phyloP scores from a whole-genome alignment of 2,113 vertebrate species.

The Pelodiscus sinensis region DNA sequence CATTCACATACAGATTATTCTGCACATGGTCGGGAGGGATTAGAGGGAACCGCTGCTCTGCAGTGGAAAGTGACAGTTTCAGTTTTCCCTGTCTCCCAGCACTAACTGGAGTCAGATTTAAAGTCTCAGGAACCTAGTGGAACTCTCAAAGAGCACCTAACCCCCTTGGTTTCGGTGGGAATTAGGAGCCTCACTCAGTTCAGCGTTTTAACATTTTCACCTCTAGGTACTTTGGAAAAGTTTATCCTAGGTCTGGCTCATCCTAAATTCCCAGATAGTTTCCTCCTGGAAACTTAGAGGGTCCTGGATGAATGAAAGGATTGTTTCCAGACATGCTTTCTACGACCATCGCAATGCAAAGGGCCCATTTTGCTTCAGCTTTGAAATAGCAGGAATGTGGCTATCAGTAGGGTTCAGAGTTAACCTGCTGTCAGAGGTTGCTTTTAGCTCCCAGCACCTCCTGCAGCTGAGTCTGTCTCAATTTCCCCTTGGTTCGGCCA shows the following conservation, averaged over 20 bases:
- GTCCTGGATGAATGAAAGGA: background rate
- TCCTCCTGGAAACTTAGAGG: background rate
- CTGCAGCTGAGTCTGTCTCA: background rate
- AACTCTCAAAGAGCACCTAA: background rate
- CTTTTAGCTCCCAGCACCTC: background rate
- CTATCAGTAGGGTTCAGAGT: background rate
- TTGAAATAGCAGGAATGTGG: background rate
- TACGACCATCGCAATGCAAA: background rate
- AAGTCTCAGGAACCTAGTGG: background rate
- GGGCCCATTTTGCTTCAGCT: background rate
- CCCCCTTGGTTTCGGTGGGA: background rate
- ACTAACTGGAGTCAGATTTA: background rate
- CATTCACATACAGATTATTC: no score
- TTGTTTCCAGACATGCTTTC: background rate
- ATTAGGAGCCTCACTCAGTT: background rate
- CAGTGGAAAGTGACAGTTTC: background rate
- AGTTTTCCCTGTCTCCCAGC: background rate
- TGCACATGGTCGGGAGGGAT: no score
- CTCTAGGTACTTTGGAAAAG: background rate
- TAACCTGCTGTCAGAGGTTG: background rate
- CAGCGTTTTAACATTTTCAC: background rate
- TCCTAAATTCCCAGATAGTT: background rate
- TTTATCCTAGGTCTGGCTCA: background rate
- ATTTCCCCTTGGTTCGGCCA: background rate
- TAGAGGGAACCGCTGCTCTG: no score